A percentile compares a stretch with the other conserved stretches of the same genome.
Evolutionary conservation across 2,113 vertebrate genomes (phyloP).

Genomic region (Chrysemys picta): DNA sequence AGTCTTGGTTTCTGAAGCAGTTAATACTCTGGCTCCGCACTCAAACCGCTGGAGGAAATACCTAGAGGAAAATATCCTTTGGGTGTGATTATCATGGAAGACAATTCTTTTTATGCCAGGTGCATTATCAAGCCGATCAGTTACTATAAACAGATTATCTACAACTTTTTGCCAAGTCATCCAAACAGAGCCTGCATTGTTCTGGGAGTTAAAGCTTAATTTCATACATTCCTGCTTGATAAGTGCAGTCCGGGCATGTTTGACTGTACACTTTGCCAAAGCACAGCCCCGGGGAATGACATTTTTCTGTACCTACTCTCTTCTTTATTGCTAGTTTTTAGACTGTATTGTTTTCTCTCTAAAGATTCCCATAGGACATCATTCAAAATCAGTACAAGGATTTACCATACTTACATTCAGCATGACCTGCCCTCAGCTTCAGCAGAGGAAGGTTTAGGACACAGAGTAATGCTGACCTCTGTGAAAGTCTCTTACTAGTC

Average conservation of each 20-base stretch:
- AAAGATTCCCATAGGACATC: not conserved
- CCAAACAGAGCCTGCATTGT: not conserved
- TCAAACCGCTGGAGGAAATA: slow-evolving; percentile 94
- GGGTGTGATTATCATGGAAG: not conserved
- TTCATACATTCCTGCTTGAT: not conserved
- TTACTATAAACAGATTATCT: not conserved
- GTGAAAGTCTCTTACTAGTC: not conserved
- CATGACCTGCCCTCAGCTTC: not conserved
- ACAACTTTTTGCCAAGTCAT: not conserved
- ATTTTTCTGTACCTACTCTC: not conserved
- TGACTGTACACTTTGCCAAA: not conserved
- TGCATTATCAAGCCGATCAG: not conserved
- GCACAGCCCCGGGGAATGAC: not conserved
- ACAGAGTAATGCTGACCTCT: not conserved
- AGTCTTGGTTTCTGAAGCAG: slow-evolving; percentile 87
- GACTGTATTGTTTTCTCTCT: not conserved
- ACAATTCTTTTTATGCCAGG: not conserved
- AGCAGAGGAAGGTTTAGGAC: not conserved
- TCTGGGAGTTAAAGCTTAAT: not conserved
- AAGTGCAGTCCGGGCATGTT: not conserved
- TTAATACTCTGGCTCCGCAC: slow-evolving; percentile 88
- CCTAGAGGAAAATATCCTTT: slow-evolving; percentile 71
- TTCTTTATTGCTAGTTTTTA: not conserved
- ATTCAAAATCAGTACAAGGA: not conserved
- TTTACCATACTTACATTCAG: not conserved